Percentiles rank a stretch among this genome's conserved stretches.
These are phyloP conservation scores for Hemicentrotus pulcherrimus DNA, from an alignment of 35 echinoderm and acorn worm species.

Conservation along the genomic window DNA sequence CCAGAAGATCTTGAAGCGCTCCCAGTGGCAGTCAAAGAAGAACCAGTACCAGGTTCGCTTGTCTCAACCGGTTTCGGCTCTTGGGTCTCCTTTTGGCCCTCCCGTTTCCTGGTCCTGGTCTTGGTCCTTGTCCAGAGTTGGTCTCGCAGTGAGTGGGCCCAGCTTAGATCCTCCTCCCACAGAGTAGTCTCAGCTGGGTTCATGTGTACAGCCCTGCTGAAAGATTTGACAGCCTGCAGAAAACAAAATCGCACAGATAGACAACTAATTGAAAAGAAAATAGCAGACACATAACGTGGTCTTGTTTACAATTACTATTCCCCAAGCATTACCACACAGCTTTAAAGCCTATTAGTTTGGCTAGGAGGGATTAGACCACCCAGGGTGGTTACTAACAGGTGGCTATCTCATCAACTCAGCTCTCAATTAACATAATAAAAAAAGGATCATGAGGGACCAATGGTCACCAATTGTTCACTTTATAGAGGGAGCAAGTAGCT, in stretches of 20 bases:
- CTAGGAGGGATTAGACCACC: too few species aligned
- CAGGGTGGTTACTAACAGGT: too few species aligned
- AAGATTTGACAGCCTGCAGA: conserved; percentile 67
- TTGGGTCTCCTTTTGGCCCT: background rate
- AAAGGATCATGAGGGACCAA: too few species aligned
- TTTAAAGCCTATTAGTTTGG: too few species aligned
- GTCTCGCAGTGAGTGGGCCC: conserved; percentile 54
- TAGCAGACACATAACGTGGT: too few species aligned
- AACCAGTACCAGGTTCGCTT: background rate
- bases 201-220: conserved; percentile 71
- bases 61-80: background rate
- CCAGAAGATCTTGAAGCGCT: background rate
- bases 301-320: too few species aligned
- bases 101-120: background rate
- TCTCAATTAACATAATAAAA: too few species aligned
- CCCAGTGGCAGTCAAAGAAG: background rate
- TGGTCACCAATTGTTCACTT: too few species aligned
- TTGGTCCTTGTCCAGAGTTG: background rate
- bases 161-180: conserved; percentile 77
- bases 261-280: background rate
- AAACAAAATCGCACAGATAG: background rate
- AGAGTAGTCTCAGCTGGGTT: conserved; percentile 69
- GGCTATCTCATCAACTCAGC: too few species aligned
- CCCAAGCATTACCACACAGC: too few species aligned
- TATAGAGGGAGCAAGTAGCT: too few species aligned